Percentiles rank a stretch among this genome's conserved stretches.
Conservation (phyloP, 2,113 vertebrate species). For the Carassius carassius region DNA sequence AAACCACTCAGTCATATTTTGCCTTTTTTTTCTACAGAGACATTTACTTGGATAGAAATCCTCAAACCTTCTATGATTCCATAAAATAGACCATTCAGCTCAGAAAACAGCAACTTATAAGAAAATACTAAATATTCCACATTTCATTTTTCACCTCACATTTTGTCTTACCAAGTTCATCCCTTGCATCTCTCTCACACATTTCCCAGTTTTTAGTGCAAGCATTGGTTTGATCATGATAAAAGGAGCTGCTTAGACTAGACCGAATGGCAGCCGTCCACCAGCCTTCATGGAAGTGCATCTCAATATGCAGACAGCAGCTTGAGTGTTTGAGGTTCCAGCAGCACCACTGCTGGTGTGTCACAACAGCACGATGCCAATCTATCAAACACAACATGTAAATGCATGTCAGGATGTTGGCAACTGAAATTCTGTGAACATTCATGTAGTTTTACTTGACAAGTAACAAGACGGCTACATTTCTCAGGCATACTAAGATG, state of each 20-base stretch:
- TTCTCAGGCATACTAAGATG: too few species aligned
- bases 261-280: constrained; percentile 17
- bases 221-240: constrained; percentile 6
- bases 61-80: not conserved
- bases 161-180: not conserved
- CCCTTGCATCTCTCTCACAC: not conserved
- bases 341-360: not conserved
- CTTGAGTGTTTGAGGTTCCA: constrained; percentile 2
- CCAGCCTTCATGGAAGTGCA: not conserved
- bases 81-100: not conserved
- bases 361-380: constrained; percentile 2
- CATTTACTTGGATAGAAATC: too few species aligned
- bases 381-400: constrained; percentile 16
- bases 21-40: too few species aligned
- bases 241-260: constrained; percentile 18
- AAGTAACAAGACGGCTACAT: too few species aligned
- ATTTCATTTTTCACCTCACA: not conserved
- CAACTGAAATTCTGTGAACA: not conserved
- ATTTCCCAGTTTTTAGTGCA: not conserved
- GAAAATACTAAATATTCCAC: not conserved
- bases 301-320: constrained; percentile 24
- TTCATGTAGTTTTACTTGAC: too few species aligned
- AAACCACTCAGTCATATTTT: not conserved
- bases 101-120: not conserved
- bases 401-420: constrained; percentile 3